A percentile compares a stretch with the other conserved stretches of the same genome.
Evolutionary conservation across 2,797 vertebrate genomes (phyloP).

Genomic region (Mallotus villosus): DNA sequence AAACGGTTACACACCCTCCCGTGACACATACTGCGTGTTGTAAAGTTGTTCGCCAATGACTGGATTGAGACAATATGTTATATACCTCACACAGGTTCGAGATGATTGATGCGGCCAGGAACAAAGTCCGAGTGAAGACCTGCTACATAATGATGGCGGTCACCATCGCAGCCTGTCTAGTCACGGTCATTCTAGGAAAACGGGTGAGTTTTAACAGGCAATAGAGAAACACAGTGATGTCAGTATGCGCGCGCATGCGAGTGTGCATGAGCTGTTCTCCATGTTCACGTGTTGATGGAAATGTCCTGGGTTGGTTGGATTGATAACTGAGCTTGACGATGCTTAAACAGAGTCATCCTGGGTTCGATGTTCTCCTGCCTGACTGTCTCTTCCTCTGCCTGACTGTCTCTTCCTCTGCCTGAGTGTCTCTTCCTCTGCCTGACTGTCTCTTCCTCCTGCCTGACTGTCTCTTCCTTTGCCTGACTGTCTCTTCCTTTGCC

Average conservation of each 20-base stretch:
- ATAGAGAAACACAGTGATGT: not conserved
- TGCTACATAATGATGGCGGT: conserved; percentile 84
- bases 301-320: too few species aligned
- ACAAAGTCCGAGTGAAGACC: conserved; percentile 80
- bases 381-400: too few species aligned
- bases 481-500: not conserved
- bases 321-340: too few species aligned
- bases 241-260: not conserved
- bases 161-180: conserved; percentile 78
- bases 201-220: conserved; percentile 72
- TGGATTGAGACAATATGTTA: conserved; percentile 10
- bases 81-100: conserved; percentile 75
- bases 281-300: too few species aligned
- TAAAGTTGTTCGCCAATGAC: too few species aligned
- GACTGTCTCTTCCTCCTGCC: not conserved
- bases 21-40: not conserved
- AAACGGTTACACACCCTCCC: too few species aligned
- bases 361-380: too few species aligned
- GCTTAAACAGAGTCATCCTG: too few species aligned
- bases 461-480: too few species aligned
- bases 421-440: not conserved
- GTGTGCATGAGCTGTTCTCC: not conserved
- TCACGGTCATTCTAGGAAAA: conserved; percentile 83
- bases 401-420: too few species aligned
- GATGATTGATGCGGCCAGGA: conserved; percentile 83